These are phyloP conservation scores for Bombycilla garrulus DNA, from an alignment of 2,113 vertebrate species.

Conservation along the genomic window DNA sequence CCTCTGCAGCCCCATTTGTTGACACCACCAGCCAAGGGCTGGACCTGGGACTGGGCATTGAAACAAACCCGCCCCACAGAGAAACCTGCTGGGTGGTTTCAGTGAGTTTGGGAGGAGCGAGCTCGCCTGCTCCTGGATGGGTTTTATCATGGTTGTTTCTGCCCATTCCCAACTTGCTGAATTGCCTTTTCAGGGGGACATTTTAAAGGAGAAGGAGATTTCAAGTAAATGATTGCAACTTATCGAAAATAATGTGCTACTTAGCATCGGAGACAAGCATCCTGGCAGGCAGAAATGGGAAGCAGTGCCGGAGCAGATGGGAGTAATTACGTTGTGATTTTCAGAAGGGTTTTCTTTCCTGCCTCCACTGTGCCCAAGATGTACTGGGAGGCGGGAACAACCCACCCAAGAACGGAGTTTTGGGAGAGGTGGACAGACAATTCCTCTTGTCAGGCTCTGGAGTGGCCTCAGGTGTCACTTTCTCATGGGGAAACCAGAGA, in stretches of 20 bases:
- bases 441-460: background rate
- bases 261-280: conserved; percentile 73
- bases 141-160: background rate
- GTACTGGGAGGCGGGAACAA: background rate
- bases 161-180: conserved; percentile 17
- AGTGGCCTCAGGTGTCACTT: background rate
- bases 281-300: conserved; percentile 75
- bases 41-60: background rate
- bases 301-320: conserved; percentile 74
- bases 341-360: conserved; percentile 66
- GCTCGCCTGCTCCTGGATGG: background rate
- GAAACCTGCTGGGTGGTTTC: background rate
- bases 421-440: background rate
- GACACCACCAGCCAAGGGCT: background rate
- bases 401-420: background rate
- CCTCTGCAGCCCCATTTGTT: background rate
- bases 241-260: conserved; percentile 77
- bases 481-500: background rate
- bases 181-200: conserved; percentile 68
- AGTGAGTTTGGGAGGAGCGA: fast-evolving
- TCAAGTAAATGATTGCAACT: conserved; percentile 76
- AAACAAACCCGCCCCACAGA: background rate
- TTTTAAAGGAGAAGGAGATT: conserved; percentile 73
- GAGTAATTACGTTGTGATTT: conserved; percentile 76
- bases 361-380: conserved; percentile 50